Evolutionary conservation across 2,113 vertebrate genomes (phyloP).

Genomic region (Carassius gibelio): DNA sequence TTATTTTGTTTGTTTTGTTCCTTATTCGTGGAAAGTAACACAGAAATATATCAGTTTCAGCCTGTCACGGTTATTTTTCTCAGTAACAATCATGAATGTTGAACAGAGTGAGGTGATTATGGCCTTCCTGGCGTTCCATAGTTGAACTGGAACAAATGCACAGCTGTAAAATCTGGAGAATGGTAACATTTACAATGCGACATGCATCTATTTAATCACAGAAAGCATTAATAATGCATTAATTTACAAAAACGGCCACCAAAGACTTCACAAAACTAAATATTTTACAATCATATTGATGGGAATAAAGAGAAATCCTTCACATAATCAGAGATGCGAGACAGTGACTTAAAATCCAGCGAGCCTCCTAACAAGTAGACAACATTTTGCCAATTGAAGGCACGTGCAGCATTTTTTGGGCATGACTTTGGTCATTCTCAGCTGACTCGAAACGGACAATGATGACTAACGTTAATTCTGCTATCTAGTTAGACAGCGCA

Average conservation of each 20-base stretch:
- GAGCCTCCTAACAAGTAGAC: neutral
- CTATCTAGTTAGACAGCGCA: neutral
- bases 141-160: neutral
- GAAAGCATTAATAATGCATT: neutral
- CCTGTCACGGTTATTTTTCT: neutral
- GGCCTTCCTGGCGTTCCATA: neutral
- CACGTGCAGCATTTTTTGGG: neutral
- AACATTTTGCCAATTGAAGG: neutral
- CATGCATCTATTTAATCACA: neutral
- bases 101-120: neutral
- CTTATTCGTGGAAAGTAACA: neutral
- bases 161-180: neutral
- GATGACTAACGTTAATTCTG: neutral
- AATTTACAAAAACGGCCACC: neutral
- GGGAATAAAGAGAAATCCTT: neutral
- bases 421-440: neutral
- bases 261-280: neutral
- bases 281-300: neutral
- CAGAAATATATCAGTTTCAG: neutral
- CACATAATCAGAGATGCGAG: too few species aligned
- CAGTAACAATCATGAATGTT: neutral
- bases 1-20: neutral
- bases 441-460: neutral
- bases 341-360: neutral
- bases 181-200: neutral